Evolutionary conservation across 2,888 invertebrate species (phyloP), one percentile per base, ranked within the genome.

Genomic region (Drosophila histrio): DNA sequence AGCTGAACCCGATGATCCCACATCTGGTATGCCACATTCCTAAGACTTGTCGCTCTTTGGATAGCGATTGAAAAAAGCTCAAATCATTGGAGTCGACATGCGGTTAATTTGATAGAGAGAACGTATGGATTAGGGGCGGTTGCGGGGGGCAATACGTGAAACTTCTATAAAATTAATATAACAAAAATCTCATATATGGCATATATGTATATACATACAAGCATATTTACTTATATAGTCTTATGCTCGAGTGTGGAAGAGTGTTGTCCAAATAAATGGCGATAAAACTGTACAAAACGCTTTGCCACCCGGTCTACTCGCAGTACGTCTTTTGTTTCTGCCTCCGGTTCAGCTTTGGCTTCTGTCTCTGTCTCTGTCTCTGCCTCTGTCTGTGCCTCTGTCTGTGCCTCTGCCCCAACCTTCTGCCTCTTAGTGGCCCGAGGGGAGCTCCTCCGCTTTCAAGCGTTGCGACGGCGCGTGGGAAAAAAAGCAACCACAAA

Each of bases 401-500:
- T 9, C 15, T 19, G 26, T 7, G 7, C 21, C 11, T 28, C 17
- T 7, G 13, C n/a, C 24, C 47, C 11, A n/a, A n/a, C n/a, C 2
- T 17, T 22, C 26, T 21, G 21, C 3, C n/a, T 5, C 15, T 30
- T 32, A 8, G 32, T 22, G 17, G n/a, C 36, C 15, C 26, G 2
- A 11, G 39, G 26, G 11, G 9, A 22, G 41, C 32, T 59, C 54
- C 58, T 58, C 56, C 21, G 57, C 54, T 50, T 41, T 41, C 41
- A 52, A 57, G 56, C 46, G 41, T 47, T 53, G 56, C 41, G 58
- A 43, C 63, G 53, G 53, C 66, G 77, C 74, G 77, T 75, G 74
- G 72, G 74, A 75, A 75, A 74, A 74, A 63, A 13, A 9, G 11
- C 21, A 53, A 63, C 72, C 74, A 50, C 72, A 77, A 67, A 72